These are phyloP conservation scores for Cathartes aura DNA, from an alignment of 2,113 vertebrate genomes.

Conservation along the genomic window DNA sequence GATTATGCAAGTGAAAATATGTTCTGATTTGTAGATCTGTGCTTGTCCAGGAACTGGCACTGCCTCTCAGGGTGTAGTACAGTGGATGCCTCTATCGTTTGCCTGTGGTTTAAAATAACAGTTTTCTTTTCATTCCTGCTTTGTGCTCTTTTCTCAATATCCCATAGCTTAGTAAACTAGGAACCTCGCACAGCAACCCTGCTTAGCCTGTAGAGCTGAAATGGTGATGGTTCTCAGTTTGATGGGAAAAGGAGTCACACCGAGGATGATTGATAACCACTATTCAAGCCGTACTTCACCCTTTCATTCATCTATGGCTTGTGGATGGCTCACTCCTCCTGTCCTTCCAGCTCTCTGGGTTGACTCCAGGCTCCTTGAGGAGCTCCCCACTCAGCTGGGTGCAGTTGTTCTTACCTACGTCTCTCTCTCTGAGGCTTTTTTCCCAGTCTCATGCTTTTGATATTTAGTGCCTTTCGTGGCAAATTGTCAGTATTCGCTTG, in stretches of 20 bases:
- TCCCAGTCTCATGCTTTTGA: background rate
- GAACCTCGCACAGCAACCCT: background rate
- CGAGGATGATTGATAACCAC: background rate
- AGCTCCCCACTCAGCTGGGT: background rate
- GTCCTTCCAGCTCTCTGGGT: background rate
- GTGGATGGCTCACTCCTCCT: background rate
- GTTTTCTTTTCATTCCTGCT: background rate
- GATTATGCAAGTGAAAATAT: background rate
- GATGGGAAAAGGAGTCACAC: background rate
- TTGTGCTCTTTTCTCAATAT: background rate
- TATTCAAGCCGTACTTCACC: background rate
- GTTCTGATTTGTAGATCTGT: background rate
- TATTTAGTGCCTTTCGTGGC: background rate
- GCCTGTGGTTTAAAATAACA: background rate
- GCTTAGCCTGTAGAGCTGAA: background rate
- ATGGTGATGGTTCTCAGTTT: background rate
- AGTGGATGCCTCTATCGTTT: background rate
- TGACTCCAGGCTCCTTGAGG: accelerated
- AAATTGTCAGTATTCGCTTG: background rate
- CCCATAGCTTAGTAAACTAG: background rate
- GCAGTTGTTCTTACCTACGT: background rate
- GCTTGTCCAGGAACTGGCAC: background rate
- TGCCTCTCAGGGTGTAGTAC: accelerated
- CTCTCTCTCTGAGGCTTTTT: background rate
- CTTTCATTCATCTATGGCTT: background rate